These are phyloP conservation scores for Archilochus colubris DNA, from an alignment of 2,113 vertebrate genomes.

Conservation along the genomic window DNA sequence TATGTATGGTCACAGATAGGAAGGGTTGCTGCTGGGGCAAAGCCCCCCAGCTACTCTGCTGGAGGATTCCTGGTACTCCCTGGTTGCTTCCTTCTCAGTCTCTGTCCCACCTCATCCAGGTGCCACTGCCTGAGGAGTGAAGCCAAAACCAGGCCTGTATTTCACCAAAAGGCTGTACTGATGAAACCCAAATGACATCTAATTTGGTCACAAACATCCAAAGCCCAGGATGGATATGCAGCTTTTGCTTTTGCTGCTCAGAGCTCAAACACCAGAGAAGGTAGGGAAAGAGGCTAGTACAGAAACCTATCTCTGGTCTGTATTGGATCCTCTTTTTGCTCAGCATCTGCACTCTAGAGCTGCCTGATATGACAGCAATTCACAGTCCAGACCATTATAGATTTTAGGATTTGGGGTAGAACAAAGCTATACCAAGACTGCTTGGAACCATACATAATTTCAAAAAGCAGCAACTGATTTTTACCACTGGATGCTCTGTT, in stretches of 20 bases:
- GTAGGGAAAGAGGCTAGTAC: not conserved
- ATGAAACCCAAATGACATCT: not conserved
- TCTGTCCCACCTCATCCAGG: not conserved
- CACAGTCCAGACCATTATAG: not conserved
- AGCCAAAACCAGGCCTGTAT: not conserved
- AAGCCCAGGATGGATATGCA: not conserved
- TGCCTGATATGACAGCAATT: not conserved
- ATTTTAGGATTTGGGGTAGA: not conserved
- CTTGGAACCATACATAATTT: not conserved
- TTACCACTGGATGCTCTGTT: not conserved
- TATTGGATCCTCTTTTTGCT: not conserved
- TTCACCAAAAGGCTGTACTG: not conserved
- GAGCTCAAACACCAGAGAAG: not conserved
- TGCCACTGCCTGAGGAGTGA: not conserved
- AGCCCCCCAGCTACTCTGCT: rapidly evolving
- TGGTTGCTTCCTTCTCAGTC: not conserved
- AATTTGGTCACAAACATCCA: not conserved
- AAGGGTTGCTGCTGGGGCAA: not conserved
- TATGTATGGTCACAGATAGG: not conserved
- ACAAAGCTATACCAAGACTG: not conserved
- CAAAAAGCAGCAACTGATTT: not conserved
- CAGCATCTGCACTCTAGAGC: not conserved
- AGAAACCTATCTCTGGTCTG: not conserved
- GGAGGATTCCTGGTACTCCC: not conserved
- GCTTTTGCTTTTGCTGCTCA: not conserved